Conservation (phyloP, 1,140 invertebrate genomes). For the Maniola jurtina region DNA sequence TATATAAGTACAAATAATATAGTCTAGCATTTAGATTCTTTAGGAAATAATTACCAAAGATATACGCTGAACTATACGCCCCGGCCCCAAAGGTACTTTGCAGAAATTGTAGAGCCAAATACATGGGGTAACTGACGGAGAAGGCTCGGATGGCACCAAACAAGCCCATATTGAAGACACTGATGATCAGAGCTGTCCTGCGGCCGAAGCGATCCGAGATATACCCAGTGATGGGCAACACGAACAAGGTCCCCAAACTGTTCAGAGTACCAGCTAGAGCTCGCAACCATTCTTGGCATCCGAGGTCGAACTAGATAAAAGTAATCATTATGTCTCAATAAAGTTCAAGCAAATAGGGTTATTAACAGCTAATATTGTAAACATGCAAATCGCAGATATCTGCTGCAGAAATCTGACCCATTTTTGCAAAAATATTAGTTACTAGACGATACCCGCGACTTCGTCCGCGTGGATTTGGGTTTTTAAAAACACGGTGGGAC, state of each 20-base stretch:
- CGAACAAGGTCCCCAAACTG: constrained; percentile 47
- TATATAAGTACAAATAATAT: too few relatives aligned
- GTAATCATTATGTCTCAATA: too few relatives aligned
- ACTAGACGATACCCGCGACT: too few relatives aligned
- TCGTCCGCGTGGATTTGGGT: too few relatives aligned
- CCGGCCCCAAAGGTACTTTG: constrained; percentile 49
- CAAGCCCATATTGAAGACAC: constrained; percentile 79
- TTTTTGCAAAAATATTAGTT: too few relatives aligned
- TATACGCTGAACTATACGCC: constrained; percentile 43
- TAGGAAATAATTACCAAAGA: constrained; percentile 36
- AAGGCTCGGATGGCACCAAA: constrained; percentile 82
- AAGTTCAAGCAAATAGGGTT: too few relatives aligned
- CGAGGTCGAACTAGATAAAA: constrained; percentile 41
- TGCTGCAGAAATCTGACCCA: too few relatives aligned
- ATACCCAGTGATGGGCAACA: constrained; percentile 81
- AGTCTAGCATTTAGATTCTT: too few relatives aligned
- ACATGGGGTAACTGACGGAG: constrained; percentile 81
- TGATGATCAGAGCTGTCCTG: constrained; percentile 79
- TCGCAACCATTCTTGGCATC: constrained; percentile 46
- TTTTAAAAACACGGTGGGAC: too few relatives aligned
- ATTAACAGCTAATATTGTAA: too few relatives aligned
- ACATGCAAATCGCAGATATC: too few relatives aligned
- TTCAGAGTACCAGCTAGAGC: constrained; percentile 41
- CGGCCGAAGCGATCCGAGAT: constrained; percentile 82
- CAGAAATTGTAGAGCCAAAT: constrained; percentile 79